Base-by-base conservation (phyloP, 2,797 vertebrate genomes). In the Gobio occitaniae region DNA sequence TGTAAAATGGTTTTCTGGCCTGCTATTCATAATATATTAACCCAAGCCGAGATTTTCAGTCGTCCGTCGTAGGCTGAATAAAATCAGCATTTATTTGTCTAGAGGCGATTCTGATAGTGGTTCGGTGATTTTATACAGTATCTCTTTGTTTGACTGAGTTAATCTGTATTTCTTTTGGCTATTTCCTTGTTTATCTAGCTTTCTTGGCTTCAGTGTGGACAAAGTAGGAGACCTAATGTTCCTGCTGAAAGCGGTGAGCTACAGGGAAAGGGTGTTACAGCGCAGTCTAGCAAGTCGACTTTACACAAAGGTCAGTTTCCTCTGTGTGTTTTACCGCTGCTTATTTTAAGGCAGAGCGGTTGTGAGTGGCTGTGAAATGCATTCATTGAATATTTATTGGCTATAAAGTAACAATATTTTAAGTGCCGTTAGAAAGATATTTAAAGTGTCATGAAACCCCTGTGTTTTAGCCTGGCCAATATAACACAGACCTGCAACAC, bases 251-350 rank as follows among this genome's bases (percentile, higher is more conserved):
- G 93, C 93, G 9, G 86, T 95, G 70, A 86, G 85, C 84, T 93
- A 92, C 88, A 88, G 83, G 21, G 93, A 93, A 89, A 92, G 92
- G 36, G 89, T 93, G 72, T 91, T 94, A 61, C 94, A 93, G 84
- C 47, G 84, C 32, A 86, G 90, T 72, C 88, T 94, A 65, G 90
- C 93, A 63, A 87, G 91, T 87, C 89, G 92, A 61, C 93, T 94
- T 80, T 91, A 94, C 86, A 65, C 85, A 25, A 94, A 95, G 93
- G 94, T 94, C 90, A 92, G 85, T 74, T 86, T 84, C 21, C 85
- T 78, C 44, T 52, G 25, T 36, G 63, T 48, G 65, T 77, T 83
- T 78, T 79, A 78, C 63, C 41, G 11, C 48, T 80, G 84, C 50
- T 85, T 83, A 68, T 87, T 87, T 88, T 50, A 69, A 78, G 50